phyloP scores from a whole-genome alignment of 2,888 invertebrate species.

The Cetonia aurata region DNA sequence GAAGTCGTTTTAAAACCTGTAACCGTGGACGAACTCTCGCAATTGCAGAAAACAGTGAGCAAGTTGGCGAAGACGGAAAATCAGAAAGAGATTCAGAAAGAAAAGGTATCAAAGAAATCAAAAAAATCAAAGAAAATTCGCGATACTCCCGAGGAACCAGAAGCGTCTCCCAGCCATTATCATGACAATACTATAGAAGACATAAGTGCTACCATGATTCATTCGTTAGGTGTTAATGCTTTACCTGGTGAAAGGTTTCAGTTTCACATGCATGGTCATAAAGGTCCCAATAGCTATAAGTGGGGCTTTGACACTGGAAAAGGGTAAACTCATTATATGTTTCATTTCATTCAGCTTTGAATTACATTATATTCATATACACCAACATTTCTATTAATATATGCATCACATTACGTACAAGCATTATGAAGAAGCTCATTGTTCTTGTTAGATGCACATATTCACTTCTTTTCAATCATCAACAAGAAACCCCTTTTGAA shows the following conservation, averaged over 20 bases:
- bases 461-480: too few species aligned
- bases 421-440: too few species aligned
- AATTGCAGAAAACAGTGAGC: conserved; percentile 62
- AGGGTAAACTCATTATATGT: conserved; percentile 71
- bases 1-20: conserved; percentile 66
- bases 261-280: conserved; percentile 86
- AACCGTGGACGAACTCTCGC: conserved; percentile 62
- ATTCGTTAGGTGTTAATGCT: conserved; percentile 56
- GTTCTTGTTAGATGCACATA: too few species aligned
- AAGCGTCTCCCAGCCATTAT: conserved; percentile 45
- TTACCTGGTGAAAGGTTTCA: conserved; percentile 70
- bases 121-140: not conserved
- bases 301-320: conserved; percentile 88
- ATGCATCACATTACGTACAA: too few species aligned
- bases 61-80: conserved; percentile 69
- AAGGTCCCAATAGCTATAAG: conserved; percentile 85
- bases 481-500: too few species aligned
- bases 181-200: conserved; percentile 49
- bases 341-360: conserved; percentile 22
- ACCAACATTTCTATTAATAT: too few species aligned
- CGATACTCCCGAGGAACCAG: conserved; percentile 18
- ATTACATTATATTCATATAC: too few species aligned
- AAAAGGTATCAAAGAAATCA: conserved; percentile 56
- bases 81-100: conserved; percentile 67
- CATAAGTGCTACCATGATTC: conserved; percentile 56